These are phyloP conservation scores for Aethes cnicana DNA, from an alignment of 2,888 invertebrate species.

Conservation along the genomic window DNA sequence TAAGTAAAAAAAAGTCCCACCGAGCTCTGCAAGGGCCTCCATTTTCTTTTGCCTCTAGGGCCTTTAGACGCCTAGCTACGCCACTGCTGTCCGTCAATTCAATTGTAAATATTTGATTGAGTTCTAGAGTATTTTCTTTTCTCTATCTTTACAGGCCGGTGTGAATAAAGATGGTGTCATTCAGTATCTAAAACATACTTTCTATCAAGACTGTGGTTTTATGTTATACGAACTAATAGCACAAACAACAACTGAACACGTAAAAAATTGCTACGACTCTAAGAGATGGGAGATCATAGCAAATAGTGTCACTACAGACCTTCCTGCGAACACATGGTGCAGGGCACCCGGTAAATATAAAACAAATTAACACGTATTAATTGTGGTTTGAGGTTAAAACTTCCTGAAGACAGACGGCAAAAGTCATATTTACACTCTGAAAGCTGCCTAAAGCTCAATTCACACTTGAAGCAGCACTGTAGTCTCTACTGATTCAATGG, in stretches of 20 bases:
- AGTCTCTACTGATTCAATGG: no score
- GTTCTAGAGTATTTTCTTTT: neutral
- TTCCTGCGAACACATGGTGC: conserved; percentile 32
- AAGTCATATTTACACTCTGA: no score
- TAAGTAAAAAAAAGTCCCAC: no score
- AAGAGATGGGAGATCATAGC: conserved; percentile 28
- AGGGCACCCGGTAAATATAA: conserved; percentile 28
- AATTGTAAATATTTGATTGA: no score
- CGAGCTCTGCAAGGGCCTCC: no score
- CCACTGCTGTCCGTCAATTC: no score
- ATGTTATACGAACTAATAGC: conserved; percentile 33
- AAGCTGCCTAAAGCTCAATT: no score
- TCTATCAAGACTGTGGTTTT: conserved; percentile 61
- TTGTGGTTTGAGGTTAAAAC: no score
- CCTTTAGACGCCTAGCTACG: no score
- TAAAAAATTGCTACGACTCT: conserved; percentile 26
- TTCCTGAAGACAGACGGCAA: no score
- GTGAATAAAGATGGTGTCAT: conserved; percentile 62
- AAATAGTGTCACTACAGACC: conserved; percentile 31
- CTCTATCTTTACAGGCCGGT: conserved; percentile 9
- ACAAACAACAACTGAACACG: conserved; percentile 22
- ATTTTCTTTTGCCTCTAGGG: no score
- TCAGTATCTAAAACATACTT: conserved; percentile 57
- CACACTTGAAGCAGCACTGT: no score
- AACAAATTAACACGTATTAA: neutral